phyloP scores from a whole-genome alignment of 2,797 vertebrate genomes.

The Melanotaenia nigrans region DNA sequence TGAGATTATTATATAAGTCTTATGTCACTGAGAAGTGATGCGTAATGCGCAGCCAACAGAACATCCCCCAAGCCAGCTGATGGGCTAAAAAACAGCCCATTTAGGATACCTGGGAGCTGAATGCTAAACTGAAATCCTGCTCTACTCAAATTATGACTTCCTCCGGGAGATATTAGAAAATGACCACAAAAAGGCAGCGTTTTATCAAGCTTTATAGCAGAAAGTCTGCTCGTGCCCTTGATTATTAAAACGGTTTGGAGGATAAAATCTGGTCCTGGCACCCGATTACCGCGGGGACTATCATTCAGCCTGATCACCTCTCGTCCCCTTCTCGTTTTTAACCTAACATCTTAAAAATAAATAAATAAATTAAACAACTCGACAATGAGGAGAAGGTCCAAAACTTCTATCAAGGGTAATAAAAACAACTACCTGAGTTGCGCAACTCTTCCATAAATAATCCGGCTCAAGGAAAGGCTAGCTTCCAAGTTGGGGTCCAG shows the following conservation, averaged over 20 bases:
- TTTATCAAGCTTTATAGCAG: conserved; percentile 37
- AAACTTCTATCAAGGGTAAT: conserved; percentile 64
- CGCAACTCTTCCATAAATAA: conserved; percentile 56
- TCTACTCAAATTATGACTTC: conserved; percentile 22
- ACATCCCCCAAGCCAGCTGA: conserved; percentile 49
- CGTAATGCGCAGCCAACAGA: conserved; percentile 67
- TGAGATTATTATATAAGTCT: conserved; percentile 71
- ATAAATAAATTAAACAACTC: conserved; percentile 39
- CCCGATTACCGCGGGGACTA: conserved; percentile 53
- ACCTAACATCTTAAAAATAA: conserved; percentile 3
- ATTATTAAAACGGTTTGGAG: conserved; percentile 54
- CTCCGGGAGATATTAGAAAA: conserved; percentile 10
- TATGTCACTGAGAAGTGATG: conserved; percentile 67
- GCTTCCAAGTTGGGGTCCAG: conserved; percentile 61
- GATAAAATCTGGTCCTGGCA: conserved; percentile 50
- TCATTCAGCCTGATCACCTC: conserved; percentile 26
- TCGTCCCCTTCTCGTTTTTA: conserved; percentile 16
- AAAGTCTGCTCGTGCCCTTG: conserved; percentile 71
- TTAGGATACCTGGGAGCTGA: conserved; percentile 55
- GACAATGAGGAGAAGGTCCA: conserved; percentile 20
- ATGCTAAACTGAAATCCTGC: conserved; percentile 31
- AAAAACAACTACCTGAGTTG: conserved; percentile 58
- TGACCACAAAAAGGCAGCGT: conserved; percentile 21
- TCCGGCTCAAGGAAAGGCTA: conserved; percentile 37
- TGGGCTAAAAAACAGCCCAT: conserved; percentile 30